These are phyloP conservation scores for Elanoides forficatus DNA, from an alignment of 2,113 vertebrate species.

Conservation along the genomic window DNA sequence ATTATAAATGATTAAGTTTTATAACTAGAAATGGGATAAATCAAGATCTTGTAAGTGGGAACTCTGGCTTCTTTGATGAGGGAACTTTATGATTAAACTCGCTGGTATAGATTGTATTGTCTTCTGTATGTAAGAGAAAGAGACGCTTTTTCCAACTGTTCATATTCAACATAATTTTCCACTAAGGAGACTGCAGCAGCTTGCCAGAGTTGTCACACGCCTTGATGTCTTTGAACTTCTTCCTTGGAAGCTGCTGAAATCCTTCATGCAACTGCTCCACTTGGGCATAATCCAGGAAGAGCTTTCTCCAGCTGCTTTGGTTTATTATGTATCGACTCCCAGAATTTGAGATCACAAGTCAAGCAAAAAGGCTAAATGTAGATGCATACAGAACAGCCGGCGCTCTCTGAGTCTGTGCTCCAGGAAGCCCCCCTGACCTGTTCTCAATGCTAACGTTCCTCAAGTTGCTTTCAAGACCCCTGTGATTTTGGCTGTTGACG, in stretches of 20 bases:
- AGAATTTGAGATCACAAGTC: conserved; percentile 56
- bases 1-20: not conserved
- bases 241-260: conserved; percentile 67
- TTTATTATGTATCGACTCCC: conserved; percentile 58
- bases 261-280: conserved; percentile 62
- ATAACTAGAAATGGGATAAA: not conserved
- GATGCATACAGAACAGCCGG: not conserved
- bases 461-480: not conserved
- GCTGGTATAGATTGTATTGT: conserved; percentile 6
- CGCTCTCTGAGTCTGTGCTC: not conserved
- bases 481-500: not conserved
- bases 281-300: conserved; percentile 59
- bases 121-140: not conserved
- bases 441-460: not conserved
- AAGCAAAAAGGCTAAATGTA: conserved; percentile 40
- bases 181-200: conserved; percentile 37
- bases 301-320: conserved; percentile 66
- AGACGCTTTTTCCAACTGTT: conserved; percentile 1
- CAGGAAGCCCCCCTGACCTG: conserved; percentile 13
- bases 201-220: conserved; percentile 61
- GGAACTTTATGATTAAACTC: not conserved
- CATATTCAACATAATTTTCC: conserved; percentile 55
- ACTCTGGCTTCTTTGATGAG: not conserved
- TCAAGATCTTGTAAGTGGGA: not conserved
- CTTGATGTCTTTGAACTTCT: conserved; percentile 67